Evolutionary conservation across 2,888 invertebrate genomes (phyloP).

Genomic region (Xestia c-nigrum): DNA sequence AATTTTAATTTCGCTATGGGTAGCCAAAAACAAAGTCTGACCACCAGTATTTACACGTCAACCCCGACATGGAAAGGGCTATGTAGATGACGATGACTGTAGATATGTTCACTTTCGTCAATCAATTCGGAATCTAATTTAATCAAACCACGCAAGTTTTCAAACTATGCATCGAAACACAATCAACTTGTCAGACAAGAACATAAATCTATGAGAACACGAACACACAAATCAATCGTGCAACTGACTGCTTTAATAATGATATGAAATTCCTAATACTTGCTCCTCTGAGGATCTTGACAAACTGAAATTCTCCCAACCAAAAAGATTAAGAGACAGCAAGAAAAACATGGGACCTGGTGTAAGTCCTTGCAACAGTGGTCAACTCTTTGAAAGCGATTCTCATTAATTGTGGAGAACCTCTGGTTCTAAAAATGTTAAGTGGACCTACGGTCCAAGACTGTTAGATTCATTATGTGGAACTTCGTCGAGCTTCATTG

Average conservation of each 20-base stretch:
- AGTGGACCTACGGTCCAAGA: slow-evolving; percentile 17
- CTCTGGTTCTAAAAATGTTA: neutral
- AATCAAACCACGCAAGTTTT: neutral
- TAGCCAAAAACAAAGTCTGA: neutral
- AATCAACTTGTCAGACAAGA: neutral
- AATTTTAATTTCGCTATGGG: neutral
- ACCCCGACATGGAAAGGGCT: neutral
- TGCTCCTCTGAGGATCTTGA: neutral
- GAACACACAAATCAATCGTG: neutral
- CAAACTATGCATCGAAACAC: neutral
- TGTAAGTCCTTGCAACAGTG: neutral
- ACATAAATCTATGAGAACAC: slow-evolving; percentile 2
- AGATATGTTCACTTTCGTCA: neutral
- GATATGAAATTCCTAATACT: neutral
- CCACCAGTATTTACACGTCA: neutral
- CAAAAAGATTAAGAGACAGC: neutral
- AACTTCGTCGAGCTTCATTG: no score
- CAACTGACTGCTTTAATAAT: neutral
- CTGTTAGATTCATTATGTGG: no score
- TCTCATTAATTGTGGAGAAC: neutral
- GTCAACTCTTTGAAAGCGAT: neutral
- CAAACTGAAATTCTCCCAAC: neutral
- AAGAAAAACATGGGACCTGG: neutral
- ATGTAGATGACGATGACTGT: neutral
- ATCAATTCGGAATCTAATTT: neutral